Base-by-base conservation (phyloP, 2,113 vertebrate genomes). In the Phasianus colchicus region DNA sequence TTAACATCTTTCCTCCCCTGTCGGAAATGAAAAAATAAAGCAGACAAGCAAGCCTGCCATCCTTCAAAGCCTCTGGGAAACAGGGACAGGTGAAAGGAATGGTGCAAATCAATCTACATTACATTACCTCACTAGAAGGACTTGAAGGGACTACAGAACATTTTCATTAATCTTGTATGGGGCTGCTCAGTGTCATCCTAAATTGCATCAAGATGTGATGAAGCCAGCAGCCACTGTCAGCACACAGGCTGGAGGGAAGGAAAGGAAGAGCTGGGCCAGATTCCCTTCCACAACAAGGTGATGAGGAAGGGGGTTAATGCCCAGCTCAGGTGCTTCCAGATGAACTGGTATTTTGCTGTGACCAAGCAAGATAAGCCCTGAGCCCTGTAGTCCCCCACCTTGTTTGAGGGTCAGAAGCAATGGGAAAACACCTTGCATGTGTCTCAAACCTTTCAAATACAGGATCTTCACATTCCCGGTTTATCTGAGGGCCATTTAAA, bases 81-180 rank as follows among this genome's bases (percentile, higher is more conserved):
- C 48, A 75, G 66, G 57, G 78, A 83, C 67, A 52, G 70, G 83
- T 17, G 0, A 95, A 61, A 76, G 66, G 91, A 90, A 90, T 40
- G 55, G 88, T 82, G 42, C 91, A 84, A 79, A 86, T 96, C 93
- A 86, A 92, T 94, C 92, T 94, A 71, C 77, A 92, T 85, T 80
- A 79, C 67, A 83, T 94, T 79, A 85, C 73, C 83, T 96, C 94
- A 74, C 75, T 91, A 70, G 78, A 11, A 89, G n/a, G 54, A 82
- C 89, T 82, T 47, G 63, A 61, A 94, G 92, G 57, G 57, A 83
- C 89, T 55, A 50, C 45, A 69, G 92, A 93, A 88, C 82, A 80
- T 76, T 87, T 63, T 80, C 91, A 95, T 94, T 79, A 89, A 96
- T 94, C 92, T 69, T 67, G 55, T 22, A 21, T 71, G 78, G 15